Conservation (phyloP, 2,888 invertebrate genomes). For the Calephelis perditalis region DNA sequence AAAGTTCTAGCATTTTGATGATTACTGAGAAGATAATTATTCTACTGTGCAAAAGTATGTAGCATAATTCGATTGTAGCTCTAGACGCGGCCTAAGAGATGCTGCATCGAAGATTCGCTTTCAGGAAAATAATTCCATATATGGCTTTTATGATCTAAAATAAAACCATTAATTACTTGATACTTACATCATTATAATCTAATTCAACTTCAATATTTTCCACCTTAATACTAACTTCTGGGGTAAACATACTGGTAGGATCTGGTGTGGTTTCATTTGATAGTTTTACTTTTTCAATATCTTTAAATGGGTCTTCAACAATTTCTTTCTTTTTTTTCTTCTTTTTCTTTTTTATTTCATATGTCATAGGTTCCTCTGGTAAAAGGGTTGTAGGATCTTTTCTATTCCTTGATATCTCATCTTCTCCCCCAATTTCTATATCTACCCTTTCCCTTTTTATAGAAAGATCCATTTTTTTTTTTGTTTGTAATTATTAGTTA, state of each 20-base stretch:
- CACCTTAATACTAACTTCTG: conserved; percentile 64
- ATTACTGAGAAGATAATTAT: too few species aligned
- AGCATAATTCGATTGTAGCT: too few species aligned
- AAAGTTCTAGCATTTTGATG: too few species aligned
- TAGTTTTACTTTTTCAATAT: conserved; percentile 40
- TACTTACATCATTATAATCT: conserved; percentile 67
- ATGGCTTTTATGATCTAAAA: too few species aligned
- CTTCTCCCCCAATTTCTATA: conserved; percentile 27
- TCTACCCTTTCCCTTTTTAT: conserved; percentile 28
- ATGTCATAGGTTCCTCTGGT: conserved; percentile 64
- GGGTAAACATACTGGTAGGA: conserved; percentile 38
- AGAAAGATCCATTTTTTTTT: conserved; percentile 25
- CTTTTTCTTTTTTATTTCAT: conserved; percentile 62
- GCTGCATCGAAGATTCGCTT: too few species aligned
- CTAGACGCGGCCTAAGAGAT: too few species aligned
- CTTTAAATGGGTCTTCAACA: conserved; percentile 63
- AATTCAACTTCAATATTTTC: conserved; percentile 68
- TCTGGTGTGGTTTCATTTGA: conserved; percentile 29
- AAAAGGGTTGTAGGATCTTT: conserved; percentile 62
- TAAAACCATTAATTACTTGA: background rate
- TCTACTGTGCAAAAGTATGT: too few species aligned
- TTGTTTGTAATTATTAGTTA: conserved; percentile 6
- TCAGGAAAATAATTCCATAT: too few species aligned
- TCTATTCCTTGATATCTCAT: conserved; percentile 32
- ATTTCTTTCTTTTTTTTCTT: conserved; percentile 56